Base-by-base conservation (phyloP, 2,888 invertebrate genomes). In the Ethmia dodecea region DNA sequence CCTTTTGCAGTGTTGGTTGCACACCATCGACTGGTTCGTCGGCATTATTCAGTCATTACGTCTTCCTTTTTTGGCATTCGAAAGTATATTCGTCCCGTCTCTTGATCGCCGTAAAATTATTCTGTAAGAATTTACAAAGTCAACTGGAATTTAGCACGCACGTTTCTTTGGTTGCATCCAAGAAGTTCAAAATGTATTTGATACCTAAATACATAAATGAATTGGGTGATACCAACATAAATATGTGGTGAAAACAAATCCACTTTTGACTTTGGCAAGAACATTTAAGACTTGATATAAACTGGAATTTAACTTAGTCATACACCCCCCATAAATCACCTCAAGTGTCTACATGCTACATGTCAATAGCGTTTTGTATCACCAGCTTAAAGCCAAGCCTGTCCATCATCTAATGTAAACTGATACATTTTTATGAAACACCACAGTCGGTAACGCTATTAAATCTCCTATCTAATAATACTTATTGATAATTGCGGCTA, bases 61-160 rank as follows among this genome's bases (percentile, higher is more conserved):
- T 54, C 51, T 46, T 52, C 64, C 62, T 50, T 60, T 57, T 64
- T 60, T 48, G 61, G 60, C 35, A 52, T 59, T 62, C 48, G 60
- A 64, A 62, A 61, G 61, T 55, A 48, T 44, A 49, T 44, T 39
- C 46, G 47, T 47, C 47, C 8, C 45, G 37, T 43, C 45, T 54
- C 41, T 44, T 52, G 55, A 55, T 50, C 48, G 43, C 42, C 40
- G 51, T 44, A 38, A 45, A 52, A 55, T 55, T 46, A 55, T 56
- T 59, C 48, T 45, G 47, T 60, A 60, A 57, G 62, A 61, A 59
- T 52, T 49, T 51, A 53, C 55, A 52, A 42, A 47, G 49, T 51
- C 43, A 43, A 33, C 20, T 24, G 34, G 49, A 52, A 59, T 53
- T 59, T 56, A 55, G 60, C 58, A 58, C 55, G 44, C 52, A 43